These are phyloP conservation scores for Apocheima hispidaria DNA, from an alignment of 2,888 invertebrate species.

Conservation along the genomic window DNA sequence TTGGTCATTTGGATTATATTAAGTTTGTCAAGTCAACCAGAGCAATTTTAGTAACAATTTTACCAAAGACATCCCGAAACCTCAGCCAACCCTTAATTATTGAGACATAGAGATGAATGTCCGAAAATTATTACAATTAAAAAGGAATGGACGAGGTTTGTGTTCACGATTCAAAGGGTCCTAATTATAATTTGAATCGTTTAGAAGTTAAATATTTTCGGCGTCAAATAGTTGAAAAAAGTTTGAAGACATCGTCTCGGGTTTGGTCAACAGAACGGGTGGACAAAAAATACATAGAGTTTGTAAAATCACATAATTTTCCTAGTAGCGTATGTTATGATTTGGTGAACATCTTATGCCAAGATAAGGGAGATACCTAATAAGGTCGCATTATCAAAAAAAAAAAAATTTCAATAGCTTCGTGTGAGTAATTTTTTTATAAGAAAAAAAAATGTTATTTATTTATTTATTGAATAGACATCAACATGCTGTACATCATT, in stretches of 20 bases:
- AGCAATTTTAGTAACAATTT: conserved; percentile 34
- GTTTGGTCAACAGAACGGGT: conserved; percentile 78
- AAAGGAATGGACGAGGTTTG: conserved; percentile 37
- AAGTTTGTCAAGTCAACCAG: conserved; percentile 63
- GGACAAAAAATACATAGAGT: conserved; percentile 58
- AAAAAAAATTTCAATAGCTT: too few species aligned
- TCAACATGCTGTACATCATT: too few species aligned
- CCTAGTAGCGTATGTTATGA: too few species aligned
- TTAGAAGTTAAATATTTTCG: conserved; percentile 83
- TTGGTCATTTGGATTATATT: conserved; percentile 76
- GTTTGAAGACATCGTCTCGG: conserved; percentile 79
- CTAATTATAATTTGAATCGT: conserved; percentile 85
- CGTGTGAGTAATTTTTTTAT: too few species aligned
- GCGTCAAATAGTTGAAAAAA: conserved; percentile 78
- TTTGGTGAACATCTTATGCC: too few species aligned
- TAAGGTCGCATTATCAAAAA: too few species aligned
- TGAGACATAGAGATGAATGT: conserved; percentile 29
- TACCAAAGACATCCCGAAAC: not conserved
- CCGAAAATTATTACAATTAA: conserved; percentile 3
- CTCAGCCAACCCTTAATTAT: conserved; percentile 4
- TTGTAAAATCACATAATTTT: too few species aligned
- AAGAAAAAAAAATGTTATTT: too few species aligned
- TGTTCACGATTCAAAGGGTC: conserved; percentile 68
- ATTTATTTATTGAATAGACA: too few species aligned
- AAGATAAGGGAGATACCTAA: too few species aligned